phyloP scores from a whole-genome alignment of 2,113 vertebrate species.

The Engraulis encrasicolus region DNA sequence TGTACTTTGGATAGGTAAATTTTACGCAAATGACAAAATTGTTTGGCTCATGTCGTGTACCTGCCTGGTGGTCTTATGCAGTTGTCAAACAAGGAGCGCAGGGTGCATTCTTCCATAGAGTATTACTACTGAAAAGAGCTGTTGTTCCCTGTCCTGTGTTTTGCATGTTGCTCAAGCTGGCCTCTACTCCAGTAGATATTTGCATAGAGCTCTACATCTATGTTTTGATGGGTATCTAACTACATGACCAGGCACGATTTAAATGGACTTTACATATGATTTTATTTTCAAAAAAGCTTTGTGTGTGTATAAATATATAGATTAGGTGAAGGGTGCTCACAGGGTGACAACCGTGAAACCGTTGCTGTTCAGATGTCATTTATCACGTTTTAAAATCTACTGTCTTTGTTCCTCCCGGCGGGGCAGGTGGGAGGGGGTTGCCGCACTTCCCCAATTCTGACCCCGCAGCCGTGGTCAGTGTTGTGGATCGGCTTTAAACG shows the following conservation, averaged over 20 bases:
- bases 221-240: constrained; percentile 53
- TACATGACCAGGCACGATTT: constrained; percentile 30
- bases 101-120: neutral
- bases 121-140: neutral
- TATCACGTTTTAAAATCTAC: neutral
- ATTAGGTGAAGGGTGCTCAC: constrained; percentile 21
- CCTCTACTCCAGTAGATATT: constrained; percentile 55
- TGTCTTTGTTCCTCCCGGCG: neutral
- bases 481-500: neutral
- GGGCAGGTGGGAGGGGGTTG: constrained; percentile 33
- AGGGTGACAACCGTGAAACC: neutral
- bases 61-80: neutral
- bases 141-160: constrained; percentile 40
- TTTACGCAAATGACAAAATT: neutral
- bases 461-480: neutral
- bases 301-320: neutral
- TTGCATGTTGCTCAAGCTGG: constrained; percentile 60
- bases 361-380: constrained; percentile 42
- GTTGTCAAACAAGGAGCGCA: neutral
- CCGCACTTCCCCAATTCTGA: constrained; percentile 42
- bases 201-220: constrained; percentile 61
- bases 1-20: neutral
- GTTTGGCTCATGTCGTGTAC: no score
- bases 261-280: constrained; percentile 30
- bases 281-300: constrained; percentile 11